Evolutionary conservation across 1,140 invertebrate species (phyloP).

Genomic region (Kradibia gibbosae): DNA sequence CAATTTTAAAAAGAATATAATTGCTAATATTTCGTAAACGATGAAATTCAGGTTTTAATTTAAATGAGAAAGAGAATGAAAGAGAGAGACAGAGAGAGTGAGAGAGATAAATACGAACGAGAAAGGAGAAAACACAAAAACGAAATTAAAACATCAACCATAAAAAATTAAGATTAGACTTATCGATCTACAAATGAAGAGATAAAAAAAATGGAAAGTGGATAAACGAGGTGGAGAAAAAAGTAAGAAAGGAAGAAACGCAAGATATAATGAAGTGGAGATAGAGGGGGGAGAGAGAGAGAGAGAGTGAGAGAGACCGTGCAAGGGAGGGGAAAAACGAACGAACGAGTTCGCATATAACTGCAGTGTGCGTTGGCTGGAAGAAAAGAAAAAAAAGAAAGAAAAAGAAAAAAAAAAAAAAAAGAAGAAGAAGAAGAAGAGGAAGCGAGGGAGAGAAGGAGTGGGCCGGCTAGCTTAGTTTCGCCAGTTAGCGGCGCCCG

Average conservation of each 20-base stretch:
- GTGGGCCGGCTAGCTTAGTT: slow-evolving; percentile 60
- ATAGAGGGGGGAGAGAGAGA: slow-evolving; percentile 1
- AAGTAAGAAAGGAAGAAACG: neutral
- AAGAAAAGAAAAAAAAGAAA: neutral
- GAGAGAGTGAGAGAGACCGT: neutral
- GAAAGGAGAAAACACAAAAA: too few relatives aligned
- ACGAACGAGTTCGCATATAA: slow-evolving; percentile 26
- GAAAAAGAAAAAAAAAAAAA: slow-evolving; percentile 23
- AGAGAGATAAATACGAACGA: too few relatives aligned
- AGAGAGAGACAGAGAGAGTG: too few relatives aligned
- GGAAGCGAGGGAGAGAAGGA: slow-evolving; percentile 48
- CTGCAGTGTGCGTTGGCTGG: slow-evolving; percentile 1
- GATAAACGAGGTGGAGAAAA: neutral
- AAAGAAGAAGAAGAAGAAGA: slow-evolving; percentile 33
- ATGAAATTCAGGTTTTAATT: too few relatives aligned
- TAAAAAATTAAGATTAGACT: too few relatives aligned
- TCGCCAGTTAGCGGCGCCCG: slow-evolving; percentile 63
- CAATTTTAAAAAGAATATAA: too few relatives aligned
- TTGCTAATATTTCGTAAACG: too few relatives aligned
- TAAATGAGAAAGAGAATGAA: too few relatives aligned
- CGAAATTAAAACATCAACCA: too few relatives aligned
- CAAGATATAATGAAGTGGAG: neutral
- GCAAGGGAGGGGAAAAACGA: slow-evolving; percentile 48
- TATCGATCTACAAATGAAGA: too few relatives aligned
- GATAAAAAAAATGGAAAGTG: too few relatives aligned